Percentiles rank a stretch among this genome's conserved stretches.
Conservation (phyloP, 2,113 vertebrate species). For the Coreoperca whiteheadi region DNA sequence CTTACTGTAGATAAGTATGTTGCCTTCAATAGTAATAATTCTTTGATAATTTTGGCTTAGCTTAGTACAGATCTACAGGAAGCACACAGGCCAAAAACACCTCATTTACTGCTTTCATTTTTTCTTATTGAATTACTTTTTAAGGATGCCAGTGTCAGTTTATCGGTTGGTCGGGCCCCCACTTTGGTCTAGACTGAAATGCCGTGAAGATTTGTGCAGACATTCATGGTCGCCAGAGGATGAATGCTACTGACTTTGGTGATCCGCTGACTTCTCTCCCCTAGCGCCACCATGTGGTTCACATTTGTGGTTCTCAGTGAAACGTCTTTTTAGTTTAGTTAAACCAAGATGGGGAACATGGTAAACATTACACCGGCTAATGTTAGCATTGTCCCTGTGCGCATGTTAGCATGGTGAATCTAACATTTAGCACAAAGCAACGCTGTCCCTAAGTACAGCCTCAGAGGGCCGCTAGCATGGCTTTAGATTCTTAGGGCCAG, state of each 20-base stretch:
- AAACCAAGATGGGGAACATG: background rate
- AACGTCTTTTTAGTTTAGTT: too few species aligned
- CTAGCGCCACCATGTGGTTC: too few species aligned
- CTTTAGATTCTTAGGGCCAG: too few species aligned
- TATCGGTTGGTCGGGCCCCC: background rate
- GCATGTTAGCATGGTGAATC: background rate
- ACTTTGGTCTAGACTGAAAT: background rate
- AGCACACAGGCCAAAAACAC: background rate
- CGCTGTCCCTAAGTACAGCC: too few species aligned
- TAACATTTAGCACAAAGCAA: too few species aligned
- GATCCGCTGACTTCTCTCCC: too few species aligned
- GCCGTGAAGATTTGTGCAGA: background rate
- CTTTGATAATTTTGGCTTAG: background rate
- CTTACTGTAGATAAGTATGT: conserved; percentile 2
- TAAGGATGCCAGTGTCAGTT: background rate
- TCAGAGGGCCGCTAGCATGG: too few species aligned
- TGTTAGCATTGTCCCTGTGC: background rate
- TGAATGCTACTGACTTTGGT: too few species aligned
- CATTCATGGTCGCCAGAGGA: too few species aligned
- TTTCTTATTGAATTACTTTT: background rate
- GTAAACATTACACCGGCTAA: background rate
- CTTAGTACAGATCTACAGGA: background rate
- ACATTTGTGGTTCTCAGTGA: too few species aligned
- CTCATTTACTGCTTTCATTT: background rate
- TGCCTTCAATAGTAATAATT: background rate